phyloP scores from a whole-genome alignment of 2,113 vertebrate genomes.

The Hippoglossus stenolepis region DNA sequence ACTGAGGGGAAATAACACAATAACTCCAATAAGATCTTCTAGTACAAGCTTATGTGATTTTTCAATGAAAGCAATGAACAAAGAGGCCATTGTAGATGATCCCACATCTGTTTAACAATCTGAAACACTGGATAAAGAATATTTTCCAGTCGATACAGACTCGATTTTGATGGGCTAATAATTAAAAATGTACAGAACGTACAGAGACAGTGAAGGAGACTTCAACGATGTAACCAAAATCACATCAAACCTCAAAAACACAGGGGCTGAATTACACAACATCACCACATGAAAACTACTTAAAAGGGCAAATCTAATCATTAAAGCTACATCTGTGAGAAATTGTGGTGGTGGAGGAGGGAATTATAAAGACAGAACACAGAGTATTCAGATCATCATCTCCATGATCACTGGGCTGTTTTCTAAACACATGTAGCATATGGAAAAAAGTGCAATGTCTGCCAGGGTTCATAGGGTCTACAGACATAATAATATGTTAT shows the following conservation, averaged over 20 bases:
- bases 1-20: conserved; percentile 43
- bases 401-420: background rate
- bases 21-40: conserved; percentile 30
- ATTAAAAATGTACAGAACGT: conserved; percentile 13
- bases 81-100: background rate
- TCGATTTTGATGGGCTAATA: conserved; percentile 20
- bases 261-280: conserved; percentile 15
- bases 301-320: conserved; percentile 12
- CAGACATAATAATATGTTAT: background rate
- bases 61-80: conserved; percentile 10
- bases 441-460: background rate
- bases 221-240: conserved; percentile 4
- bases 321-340: conserved; percentile 39
- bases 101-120: conserved; percentile 1
- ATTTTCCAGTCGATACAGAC: background rate
- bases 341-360: conserved; percentile 26
- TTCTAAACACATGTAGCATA: background rate
- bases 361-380: background rate
- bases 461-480: background rate
- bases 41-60: conserved; percentile 11
- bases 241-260: conserved; percentile 8
- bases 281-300: background rate
- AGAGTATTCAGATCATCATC: background rate
- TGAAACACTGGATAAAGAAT: conserved; percentile 26
- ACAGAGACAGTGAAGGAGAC: conserved; percentile 1